phyloP scores from a whole-genome alignment of 2,113 vertebrate genomes.

The Pituophis catenifer region DNA sequence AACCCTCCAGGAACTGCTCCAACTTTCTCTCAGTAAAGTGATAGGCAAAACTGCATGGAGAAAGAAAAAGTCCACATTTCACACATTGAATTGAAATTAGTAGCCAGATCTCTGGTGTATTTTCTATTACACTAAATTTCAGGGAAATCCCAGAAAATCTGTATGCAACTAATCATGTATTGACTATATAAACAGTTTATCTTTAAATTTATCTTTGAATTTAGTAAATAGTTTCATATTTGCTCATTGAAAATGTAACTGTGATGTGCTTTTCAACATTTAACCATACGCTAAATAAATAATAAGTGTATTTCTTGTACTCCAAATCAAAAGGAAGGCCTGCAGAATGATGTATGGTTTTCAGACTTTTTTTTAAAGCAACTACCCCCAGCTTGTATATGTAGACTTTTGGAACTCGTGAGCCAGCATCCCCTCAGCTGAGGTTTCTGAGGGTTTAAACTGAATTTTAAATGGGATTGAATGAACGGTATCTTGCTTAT shows the following conservation, averaged over 20 bases:
- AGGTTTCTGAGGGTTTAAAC: not conserved
- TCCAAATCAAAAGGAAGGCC: not conserved
- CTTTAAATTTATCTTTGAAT: not conserved
- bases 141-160: not conserved
- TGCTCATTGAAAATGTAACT: not conserved
- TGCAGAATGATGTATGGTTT: not conserved
- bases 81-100: not conserved
- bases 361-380: not conserved
- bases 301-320: not conserved
- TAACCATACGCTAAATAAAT: not conserved
- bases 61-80: not conserved
- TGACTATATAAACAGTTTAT: not conserved
- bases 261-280: not conserved
- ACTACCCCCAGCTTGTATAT: not conserved
- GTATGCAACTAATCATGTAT: not conserved
- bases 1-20: not conserved
- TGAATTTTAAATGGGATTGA: not conserved
- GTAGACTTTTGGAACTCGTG: not conserved
- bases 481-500: not conserved
- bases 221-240: not conserved
- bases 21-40: not conserved
- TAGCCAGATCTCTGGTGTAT: not conserved
- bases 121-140: not conserved
- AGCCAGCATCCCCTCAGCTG: not conserved
- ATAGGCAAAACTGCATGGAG: not conserved